Evolutionary conservation across 2,113 vertebrate species (phyloP), one percentile per base, ranked within the genome.

Genomic region (Leuciscus idus): DNA sequence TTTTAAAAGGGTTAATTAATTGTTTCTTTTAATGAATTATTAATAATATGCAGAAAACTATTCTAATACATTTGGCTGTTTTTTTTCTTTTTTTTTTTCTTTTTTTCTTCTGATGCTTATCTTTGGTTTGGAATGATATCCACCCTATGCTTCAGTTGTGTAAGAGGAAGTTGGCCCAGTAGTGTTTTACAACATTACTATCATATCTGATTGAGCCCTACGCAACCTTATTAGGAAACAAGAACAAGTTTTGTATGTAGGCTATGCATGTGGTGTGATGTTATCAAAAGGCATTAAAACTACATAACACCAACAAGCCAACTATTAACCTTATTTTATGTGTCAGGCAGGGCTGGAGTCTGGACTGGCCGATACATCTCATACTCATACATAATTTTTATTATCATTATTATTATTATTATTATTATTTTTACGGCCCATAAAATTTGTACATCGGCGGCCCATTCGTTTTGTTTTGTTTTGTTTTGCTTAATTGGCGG

Each of bases 141-240:
- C 26, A 50, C 57, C 59, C 64, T 52, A 12, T 73, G 28, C 26
- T 28, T 55, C 52, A 21, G 23, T 81, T 81, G 48, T 74, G 76
- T 78, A 84, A 77, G 55, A 43, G 52, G 36, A 77, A 28, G 36
- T 62, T 59, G 39, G 72, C 72, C 43, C 36, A 73, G 52, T 4
- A 17, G 52, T 30, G 62, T 78, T 78, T 33, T 61, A 52, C 33
- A 70, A 83, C 30, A 74, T 39, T 36, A 43, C 73, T 68, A 64
- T 79, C 1, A 36, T 84, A 64, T 81, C 78, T 48, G 59, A 81
- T 81, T 46, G n/a, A 64, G 78, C 8, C 79, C n/a, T 48, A 19
- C 19, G n/a, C 13, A 64, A 48, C 36, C 2, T 48, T 19, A 11
- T 30, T 39, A 21, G 39, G 39, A 81, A 64, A 26, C 11, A 26